Conservation (phyloP, 1,140 invertebrate species). For the Drosophila asahinai region DNA sequence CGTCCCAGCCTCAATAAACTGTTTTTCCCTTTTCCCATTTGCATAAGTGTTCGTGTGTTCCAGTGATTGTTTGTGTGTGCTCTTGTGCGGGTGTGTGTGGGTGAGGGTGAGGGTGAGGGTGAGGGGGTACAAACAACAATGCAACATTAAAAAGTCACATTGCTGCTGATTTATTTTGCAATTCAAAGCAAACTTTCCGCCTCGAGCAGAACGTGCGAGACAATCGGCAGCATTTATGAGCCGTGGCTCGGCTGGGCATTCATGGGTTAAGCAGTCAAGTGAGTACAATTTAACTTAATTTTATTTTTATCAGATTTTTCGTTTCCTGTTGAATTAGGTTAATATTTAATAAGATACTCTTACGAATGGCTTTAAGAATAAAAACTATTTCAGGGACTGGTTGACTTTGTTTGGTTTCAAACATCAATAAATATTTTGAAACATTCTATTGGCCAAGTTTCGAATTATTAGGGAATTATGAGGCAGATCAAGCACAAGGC, state of each 20-base stretch:
- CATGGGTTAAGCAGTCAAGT: conserved; percentile 23
- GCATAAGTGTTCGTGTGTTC: conserved; percentile 44
- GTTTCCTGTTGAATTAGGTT: background rate
- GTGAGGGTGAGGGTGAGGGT: background rate
- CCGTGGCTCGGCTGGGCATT: conserved; percentile 22
- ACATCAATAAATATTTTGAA: background rate
- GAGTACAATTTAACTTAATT: background rate
- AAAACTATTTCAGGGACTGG: background rate
- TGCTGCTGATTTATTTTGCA: conserved; percentile 78
- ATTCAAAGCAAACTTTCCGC: conserved; percentile 69
- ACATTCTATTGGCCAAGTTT: background rate
- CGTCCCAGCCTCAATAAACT: conserved; percentile 55
- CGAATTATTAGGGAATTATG: background rate
- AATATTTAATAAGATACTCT: background rate
- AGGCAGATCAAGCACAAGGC: background rate
- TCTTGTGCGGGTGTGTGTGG: conserved; percentile 23
- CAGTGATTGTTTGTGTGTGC: conserved; percentile 22
- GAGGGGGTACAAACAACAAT: conserved; percentile 52
- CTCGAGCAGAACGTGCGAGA: conserved; percentile 62
- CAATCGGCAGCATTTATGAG: conserved; percentile 63
- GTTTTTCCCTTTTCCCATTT: conserved; percentile 57
- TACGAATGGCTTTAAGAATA: background rate
- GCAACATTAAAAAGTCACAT: conserved; percentile 79
- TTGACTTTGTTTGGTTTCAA: background rate
- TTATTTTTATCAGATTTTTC: background rate